Percentiles rank a stretch among this genome's conserved stretches.
These are phyloP conservation scores for Hartigia nigra DNA, from an alignment of 2,888 invertebrate species.

Conservation along the genomic window DNA sequence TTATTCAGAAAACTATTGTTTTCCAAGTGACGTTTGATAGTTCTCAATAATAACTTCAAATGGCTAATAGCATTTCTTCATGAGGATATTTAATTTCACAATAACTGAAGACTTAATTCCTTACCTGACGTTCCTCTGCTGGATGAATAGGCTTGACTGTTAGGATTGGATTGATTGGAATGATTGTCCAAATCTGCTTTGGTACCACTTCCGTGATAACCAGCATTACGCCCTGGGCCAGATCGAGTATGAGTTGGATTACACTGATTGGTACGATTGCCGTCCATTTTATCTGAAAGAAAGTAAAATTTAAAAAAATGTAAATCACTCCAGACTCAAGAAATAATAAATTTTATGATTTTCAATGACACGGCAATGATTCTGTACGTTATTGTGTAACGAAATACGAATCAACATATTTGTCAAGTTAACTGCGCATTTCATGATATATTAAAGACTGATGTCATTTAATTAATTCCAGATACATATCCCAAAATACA, in stretches of 20 bases:
- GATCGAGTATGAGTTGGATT: constrained; percentile 43
- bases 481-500: neutral
- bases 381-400: neutral
- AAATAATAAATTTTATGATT: neutral
- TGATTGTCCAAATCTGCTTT: constrained; percentile 48
- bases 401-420: neutral
- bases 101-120: too few relatives aligned
- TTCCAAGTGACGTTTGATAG: too few relatives aligned
- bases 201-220: constrained; percentile 38
- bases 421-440: neutral
- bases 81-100: too few relatives aligned
- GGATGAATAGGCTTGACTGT: constrained; percentile 45
- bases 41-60: too few relatives aligned
- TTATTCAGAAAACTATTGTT: neutral
- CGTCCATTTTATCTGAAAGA: too few relatives aligned
- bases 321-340: neutral
- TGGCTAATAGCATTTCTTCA: too few relatives aligned
- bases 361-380: neutral
- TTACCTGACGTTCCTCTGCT: constrained; percentile 29
- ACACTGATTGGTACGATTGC: constrained; percentile 47
- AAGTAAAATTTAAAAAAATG: neutral
- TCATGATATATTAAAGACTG: neutral
- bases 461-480: neutral
- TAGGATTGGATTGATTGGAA: constrained; percentile 53
- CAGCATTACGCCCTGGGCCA: constrained; percentile 44